Evolutionary conservation across 1,140 invertebrate genomes (phyloP), one percentile per base, ranked within the genome.

Genomic region (Pissodes strobi): DNA sequence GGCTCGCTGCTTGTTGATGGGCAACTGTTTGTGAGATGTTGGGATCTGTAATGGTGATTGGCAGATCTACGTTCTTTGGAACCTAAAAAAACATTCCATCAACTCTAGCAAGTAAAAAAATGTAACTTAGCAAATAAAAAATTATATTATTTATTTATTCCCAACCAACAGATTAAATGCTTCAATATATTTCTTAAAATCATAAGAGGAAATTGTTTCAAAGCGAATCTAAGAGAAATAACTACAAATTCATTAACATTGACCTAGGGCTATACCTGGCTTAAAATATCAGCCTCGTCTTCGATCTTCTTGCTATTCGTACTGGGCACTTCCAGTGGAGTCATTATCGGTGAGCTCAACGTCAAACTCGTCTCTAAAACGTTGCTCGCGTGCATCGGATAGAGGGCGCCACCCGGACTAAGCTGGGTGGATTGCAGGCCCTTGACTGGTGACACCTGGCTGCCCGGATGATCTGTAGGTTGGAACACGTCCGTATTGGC

Each of bases 301-400:
- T 73, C 74, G 2, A 78, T 73, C 41, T 82, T 80, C 12, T 81
- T 78, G 22, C 76, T 82, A 9, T 82, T 79, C 57, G 81, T 85
- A 18, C 83, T 85, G 0, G 89, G 89, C 3, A 87, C 82, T 74
- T 91, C 90, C 9, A 90, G 75, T 0, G 89, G 87, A 0, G 89
- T 89, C 90, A 91, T 91, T 6, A 91, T 91, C 0, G 90, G 89
- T 72, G 89, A 88, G 74, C 89, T 88, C 9, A 91, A 78, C 1
- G 88, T 86, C 23, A 85, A 69, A 38, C 88, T 90, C 0, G 90
- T 91, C 72, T 90, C 89, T 1, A 86, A 80, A 0, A 89, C 87
- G 37, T 82, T 80, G 56, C 82, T 81, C 39, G 81, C 80, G 59
- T 82, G 82, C 38, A 84, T 72, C 38, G 83, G 82, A 66, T 80